A percentile compares a stretch with the other conserved stretches of the same genome.
phyloP scores from a whole-genome alignment of 2,113 vertebrate species.

The Phalacrocorax pelagicus region DNA sequence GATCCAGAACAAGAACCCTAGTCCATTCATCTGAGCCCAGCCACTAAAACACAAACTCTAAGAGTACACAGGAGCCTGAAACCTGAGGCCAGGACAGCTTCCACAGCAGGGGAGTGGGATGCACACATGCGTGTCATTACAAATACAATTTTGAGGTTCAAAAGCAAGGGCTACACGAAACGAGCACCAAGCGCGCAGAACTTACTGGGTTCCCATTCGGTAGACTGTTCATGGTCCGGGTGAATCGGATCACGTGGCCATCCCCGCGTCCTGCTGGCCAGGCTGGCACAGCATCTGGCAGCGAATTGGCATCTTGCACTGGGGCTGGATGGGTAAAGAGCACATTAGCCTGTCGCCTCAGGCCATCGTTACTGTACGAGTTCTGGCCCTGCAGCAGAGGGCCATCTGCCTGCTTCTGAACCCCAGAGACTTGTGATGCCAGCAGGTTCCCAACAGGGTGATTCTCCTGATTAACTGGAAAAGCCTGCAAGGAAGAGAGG shows the following conservation, averaged over 20 bases:
- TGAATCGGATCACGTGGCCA: not conserved
- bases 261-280: not conserved
- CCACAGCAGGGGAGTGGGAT: not conserved
- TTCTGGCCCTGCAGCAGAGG: not conserved
- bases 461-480: not conserved
- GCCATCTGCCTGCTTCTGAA: not conserved
- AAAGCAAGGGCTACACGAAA: rapidly evolving
- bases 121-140: rapidly evolving
- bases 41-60: not conserved
- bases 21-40: not conserved
- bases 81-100: not conserved
- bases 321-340: not conserved
- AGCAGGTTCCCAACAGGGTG: not conserved
- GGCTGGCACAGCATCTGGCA: not conserved
- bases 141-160: rapidly evolving
- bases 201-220: not conserved
- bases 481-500: not conserved
- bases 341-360: not conserved
- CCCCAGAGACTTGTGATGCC: not conserved
- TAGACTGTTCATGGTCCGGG: conserved; percentile 64
- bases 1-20: not conserved
- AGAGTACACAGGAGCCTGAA: not conserved
- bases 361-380: rapidly evolving
- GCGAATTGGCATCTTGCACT: rapidly evolving
- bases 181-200: rapidly evolving